Conservation (phyloP, 2,888 invertebrate genomes). For the Schizaphis graminum region DNA sequence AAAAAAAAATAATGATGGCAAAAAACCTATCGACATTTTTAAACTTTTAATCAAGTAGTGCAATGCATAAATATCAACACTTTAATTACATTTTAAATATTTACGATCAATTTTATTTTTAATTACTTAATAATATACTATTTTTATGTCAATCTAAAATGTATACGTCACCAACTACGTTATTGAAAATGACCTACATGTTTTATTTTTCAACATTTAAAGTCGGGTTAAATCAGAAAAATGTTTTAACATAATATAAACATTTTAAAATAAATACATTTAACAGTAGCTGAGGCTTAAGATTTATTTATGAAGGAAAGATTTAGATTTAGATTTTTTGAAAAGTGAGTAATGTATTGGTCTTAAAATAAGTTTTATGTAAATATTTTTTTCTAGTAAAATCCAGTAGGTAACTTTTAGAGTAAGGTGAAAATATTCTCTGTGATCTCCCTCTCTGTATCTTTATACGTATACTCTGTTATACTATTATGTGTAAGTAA, state of each 20-base stretch:
- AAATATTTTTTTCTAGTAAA: not conserved
- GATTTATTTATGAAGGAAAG: not conserved
- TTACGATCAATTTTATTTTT: not conserved
- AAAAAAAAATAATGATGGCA: not conserved
- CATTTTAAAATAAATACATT: not conserved
- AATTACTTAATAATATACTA: not conserved
- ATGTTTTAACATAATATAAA: not conserved
- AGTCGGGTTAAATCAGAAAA: not conserved
- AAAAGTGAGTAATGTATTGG: not conserved
- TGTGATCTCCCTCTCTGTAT: not conserved
- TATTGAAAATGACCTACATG: not conserved
- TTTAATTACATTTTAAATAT: not conserved
- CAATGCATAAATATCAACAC: not conserved
- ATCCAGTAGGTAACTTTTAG: not conserved
- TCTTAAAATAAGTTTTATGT: not conserved
- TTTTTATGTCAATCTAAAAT: not conserved
- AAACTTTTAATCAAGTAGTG: not conserved
- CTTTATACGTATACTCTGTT: not conserved
- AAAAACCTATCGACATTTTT: not conserved
- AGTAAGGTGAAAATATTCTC: not conserved
- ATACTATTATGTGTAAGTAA: not conserved
- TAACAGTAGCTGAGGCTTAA: not conserved
- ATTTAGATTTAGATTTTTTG: not conserved
- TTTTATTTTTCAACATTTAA: not conserved
- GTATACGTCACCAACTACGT: not conserved